Evolutionary conservation across 2,888 invertebrate species (phyloP).

Genomic region (Tipula lateralis): DNA sequence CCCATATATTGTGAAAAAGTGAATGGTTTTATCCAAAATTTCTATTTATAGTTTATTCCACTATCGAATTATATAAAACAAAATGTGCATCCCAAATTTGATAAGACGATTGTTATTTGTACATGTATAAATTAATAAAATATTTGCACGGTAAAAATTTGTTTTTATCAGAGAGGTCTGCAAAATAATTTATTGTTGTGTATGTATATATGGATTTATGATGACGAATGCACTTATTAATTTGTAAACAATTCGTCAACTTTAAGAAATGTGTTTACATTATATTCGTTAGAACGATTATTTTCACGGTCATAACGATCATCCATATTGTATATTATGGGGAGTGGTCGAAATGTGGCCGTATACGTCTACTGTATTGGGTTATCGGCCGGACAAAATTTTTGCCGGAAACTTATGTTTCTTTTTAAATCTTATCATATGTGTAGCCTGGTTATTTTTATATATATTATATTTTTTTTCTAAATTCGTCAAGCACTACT

Average conservation of each 20-base stretch:
- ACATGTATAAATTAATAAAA: too few species aligned
- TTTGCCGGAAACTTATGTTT: background rate
- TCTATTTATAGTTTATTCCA: background rate
- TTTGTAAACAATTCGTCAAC: background rate
- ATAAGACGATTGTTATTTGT: background rate
- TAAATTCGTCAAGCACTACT: background rate
- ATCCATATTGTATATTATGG: background rate
- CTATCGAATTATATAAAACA: background rate
- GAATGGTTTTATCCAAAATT: background rate
- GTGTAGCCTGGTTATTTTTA: background rate
- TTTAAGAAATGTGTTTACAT: background rate
- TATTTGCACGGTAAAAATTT: background rate
- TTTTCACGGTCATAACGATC: background rate
- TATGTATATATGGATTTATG: background rate
- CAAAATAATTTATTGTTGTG: background rate
- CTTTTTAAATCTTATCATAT: background rate
- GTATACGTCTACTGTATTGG: background rate
- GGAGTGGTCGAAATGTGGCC: background rate
- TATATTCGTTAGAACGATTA: background rate
- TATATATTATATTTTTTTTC: background rate
- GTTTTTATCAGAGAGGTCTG: background rate
- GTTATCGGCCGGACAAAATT: background rate
- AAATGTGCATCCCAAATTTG: background rate
- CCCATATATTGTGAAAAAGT: too few species aligned
- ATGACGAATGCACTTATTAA: background rate